These are phyloP conservation scores for Anoplius nigerrimus DNA, from an alignment of 2,888 invertebrate genomes.

Conservation along the genomic window DNA sequence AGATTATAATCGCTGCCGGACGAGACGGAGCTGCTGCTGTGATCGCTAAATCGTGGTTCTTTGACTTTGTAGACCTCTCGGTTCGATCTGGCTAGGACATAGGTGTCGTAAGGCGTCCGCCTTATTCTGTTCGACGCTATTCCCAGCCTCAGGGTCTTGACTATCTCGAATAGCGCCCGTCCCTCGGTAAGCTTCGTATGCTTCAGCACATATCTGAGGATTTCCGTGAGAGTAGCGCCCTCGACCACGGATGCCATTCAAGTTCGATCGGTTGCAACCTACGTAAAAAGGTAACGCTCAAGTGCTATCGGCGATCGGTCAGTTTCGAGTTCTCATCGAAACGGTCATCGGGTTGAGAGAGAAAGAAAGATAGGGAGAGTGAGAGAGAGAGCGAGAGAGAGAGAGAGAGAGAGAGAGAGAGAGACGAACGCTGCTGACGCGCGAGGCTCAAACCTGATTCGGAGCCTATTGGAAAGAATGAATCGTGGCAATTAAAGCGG, in stretches of 20 bases:
- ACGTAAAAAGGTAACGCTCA: too few species aligned
- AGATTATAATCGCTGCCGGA: slow-evolving; percentile 17
- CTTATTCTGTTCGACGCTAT: slow-evolving; percentile 62
- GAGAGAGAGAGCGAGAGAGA: too few species aligned
- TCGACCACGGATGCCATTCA: slow-evolving; percentile 18
- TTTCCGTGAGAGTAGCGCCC: slow-evolving; percentile 63
- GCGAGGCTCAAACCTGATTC: too few species aligned
- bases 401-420: too few species aligned
- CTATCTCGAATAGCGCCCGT: slow-evolving; percentile 59
- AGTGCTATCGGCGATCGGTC: too few species aligned
- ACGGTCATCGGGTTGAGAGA: too few species aligned
- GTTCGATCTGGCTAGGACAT: slow-evolving; percentile 49
- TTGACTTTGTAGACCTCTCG: slow-evolving; percentile 46
- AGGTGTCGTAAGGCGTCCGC: slow-evolving; percentile 56
- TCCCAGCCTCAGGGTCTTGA: slow-evolving; percentile 63
- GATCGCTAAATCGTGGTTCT: slow-evolving; percentile 59
- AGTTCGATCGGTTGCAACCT: too few species aligned
- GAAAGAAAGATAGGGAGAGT: too few species aligned
- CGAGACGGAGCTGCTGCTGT: slow-evolving; percentile 49
- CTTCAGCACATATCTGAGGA: slow-evolving; percentile 66
- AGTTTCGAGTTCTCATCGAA: too few species aligned
- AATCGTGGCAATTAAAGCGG: slow-evolving; percentile 23
- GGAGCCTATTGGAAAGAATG: slow-evolving; percentile 26
- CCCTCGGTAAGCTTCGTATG: slow-evolving; percentile 57
- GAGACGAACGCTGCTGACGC: too few species aligned